Percentiles rank a stretch among this genome's conserved stretches.
These are phyloP conservation scores for Pangasius djambal DNA, from an alignment of 2,797 vertebrate species.

Conservation along the genomic window DNA sequence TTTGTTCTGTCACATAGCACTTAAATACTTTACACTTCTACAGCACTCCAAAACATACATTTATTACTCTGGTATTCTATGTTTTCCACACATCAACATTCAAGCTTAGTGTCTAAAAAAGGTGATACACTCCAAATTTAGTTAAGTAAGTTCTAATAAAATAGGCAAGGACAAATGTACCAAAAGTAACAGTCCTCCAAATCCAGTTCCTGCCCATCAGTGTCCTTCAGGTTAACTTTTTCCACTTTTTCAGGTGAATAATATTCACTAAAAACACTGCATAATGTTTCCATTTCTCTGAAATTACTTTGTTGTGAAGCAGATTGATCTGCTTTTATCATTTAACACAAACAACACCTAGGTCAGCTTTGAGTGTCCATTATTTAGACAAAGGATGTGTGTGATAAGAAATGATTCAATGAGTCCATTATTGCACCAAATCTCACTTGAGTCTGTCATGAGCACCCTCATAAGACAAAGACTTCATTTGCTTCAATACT, in stretches of 20 bases:
- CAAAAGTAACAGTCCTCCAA: slow-evolving; percentile 14
- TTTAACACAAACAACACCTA: neutral
- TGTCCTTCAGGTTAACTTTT: slow-evolving; percentile 24
- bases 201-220: slow-evolving; percentile 9
- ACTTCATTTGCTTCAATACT: slow-evolving; percentile 32
- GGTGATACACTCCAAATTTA: slow-evolving; percentile 70
- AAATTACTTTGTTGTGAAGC: neutral
- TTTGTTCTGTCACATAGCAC: slow-evolving; percentile 82
- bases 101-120: slow-evolving; percentile 78
- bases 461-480: slow-evolving; percentile 37
- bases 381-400: slow-evolving; percentile 21
- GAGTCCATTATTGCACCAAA: slow-evolving; percentile 73
- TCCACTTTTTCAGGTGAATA: neutral
- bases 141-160: slow-evolving; percentile 66
- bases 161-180: slow-evolving; percentile 45
- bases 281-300: slow-evolving; percentile 21
- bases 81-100: slow-evolving; percentile 88
- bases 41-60: slow-evolving; percentile 93
- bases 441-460: slow-evolving; percentile 59
- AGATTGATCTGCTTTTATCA: slow-evolving; percentile 22
- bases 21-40: slow-evolving; percentile 96
- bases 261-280: neutral
- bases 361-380: slow-evolving; percentile 36
- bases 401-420: slow-evolving; percentile 35
- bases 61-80: slow-evolving; percentile 83